Conservation (phyloP, 2,888 invertebrate genomes). For the Malthinus seriepunctatus region DNA sequence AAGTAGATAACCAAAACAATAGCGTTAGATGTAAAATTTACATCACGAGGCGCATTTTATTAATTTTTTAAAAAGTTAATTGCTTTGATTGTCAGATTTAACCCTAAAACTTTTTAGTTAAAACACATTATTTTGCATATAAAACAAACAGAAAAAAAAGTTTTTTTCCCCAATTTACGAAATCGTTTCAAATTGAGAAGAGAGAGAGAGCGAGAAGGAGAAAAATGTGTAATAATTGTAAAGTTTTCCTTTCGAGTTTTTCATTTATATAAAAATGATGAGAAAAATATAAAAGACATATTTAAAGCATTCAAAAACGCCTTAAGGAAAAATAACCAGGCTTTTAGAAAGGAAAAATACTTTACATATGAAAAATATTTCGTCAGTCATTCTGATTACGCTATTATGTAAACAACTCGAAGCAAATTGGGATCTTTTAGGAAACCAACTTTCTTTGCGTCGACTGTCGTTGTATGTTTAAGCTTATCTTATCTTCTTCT, state of each 20-base stretch:
- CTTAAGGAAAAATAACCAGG: conserved; percentile 7
- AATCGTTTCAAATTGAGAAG: not conserved
- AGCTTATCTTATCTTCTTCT: conserved; percentile 35
- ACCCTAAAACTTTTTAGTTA: conserved; percentile 7
- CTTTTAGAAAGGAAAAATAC: conserved; percentile 10
- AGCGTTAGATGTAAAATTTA: conserved; percentile 1
- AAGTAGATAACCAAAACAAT: no score
- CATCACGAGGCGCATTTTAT: conserved; percentile 9
- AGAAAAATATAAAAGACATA: conserved; percentile 5
- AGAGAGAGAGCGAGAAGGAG: not conserved
- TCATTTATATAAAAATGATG: not conserved
- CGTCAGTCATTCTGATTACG: conserved; percentile 33
- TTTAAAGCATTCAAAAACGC: conserved; percentile 4
- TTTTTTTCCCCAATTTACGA: not conserved
- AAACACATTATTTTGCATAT: not conserved
- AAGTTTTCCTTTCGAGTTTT: not conserved
- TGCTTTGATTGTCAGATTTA: conserved; percentile 19
- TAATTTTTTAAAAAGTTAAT: conserved; percentile 18
- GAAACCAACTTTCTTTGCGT: conserved; percentile 30
- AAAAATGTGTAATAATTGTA: conserved; percentile 1
- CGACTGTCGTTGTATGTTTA: conserved; percentile 31
- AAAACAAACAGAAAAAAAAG: not conserved
- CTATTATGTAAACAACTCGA: conserved; percentile 35
- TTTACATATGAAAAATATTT: conserved; percentile 25
- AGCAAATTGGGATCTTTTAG: conserved; percentile 34